Conservation (phyloP, 2,797 vertebrate species). For the Rachycentron canadum region DNA sequence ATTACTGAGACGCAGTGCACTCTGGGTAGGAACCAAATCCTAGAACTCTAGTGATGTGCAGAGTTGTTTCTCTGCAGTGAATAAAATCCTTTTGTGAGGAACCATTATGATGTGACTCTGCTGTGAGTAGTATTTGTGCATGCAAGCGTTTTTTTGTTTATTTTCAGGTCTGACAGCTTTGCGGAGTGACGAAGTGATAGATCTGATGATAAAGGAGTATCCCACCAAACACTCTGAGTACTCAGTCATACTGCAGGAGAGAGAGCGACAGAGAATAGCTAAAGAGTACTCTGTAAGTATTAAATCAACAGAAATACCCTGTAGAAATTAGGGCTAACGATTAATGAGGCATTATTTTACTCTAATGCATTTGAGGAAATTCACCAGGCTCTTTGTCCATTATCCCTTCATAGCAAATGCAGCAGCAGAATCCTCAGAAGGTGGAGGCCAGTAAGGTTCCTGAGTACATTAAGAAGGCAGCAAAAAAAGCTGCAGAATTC, state of each 20-base stretch:
- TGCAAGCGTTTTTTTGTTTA: slow-evolving; percentile 5
- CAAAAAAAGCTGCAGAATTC: slow-evolving; percentile 97
- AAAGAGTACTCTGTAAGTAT: slow-evolving; percentile 96
- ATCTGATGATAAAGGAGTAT: slow-evolving; percentile 99
- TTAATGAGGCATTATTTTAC: background rate
- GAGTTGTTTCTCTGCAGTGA: background rate
- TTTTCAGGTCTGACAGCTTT: slow-evolving; percentile 93
- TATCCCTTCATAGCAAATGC: slow-evolving; percentile 91
- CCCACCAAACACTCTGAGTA: slow-evolving; percentile 97
- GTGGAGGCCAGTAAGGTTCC: slow-evolving; percentile 99
- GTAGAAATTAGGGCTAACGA: background rate
- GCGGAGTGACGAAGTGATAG: slow-evolving; percentile 98
- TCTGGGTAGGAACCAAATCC: slow-evolving; percentile 86
- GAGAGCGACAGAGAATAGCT: slow-evolving; percentile 95
- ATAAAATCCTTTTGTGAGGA: background rate
- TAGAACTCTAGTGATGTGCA: background rate
- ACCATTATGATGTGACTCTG: background rate
- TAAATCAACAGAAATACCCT: background rate
- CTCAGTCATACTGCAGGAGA: slow-evolving; percentile 97
- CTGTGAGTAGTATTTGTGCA: background rate
- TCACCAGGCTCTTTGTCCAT: background rate
- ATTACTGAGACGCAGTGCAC: slow-evolving; percentile 99
- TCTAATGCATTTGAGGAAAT: background rate
- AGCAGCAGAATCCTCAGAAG: slow-evolving; percentile 97
- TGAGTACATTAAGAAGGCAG: slow-evolving; percentile 99